Evolutionary conservation across 2,113 vertebrate genomes (phyloP), one percentile per base, ranked within the genome.

Genomic region (Rhinolophus sinicus): DNA sequence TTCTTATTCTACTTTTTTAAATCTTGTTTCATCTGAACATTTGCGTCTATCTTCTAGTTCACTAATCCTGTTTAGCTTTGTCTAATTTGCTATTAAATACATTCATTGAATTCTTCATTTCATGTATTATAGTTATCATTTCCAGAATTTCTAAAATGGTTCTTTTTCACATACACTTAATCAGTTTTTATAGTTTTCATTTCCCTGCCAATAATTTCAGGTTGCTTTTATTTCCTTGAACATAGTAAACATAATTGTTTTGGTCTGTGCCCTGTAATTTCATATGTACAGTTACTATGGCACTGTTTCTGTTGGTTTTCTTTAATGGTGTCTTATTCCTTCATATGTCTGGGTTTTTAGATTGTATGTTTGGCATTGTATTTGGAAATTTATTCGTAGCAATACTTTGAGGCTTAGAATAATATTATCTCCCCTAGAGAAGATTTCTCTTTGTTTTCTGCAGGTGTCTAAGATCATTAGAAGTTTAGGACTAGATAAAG

Each of bases 71-170:
- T 88, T 96, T 54, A 85, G 22, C 52, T 81, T 64, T 72, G 24
- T 86, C 58, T 94, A 78, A 70, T 86, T 94, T 77, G 18, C 22
- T 90, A 12, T 81, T 80, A 65, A 86, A 88, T n/a, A 47, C 4
- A 54, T 82, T 82, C 38, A 78, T 28, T 97, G 70, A 76, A 35
- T 89, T 88, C 26, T 65, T 93, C 5, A 89, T 95, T 88, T 92
- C 26, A 67, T 54, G n/a, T 22, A 58, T 38, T 73, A 3, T 70
- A 70, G 58, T 75, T 64, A 76, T 38, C 13, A 84, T 5, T 84
- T 83, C 22, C 78, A 87, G 26, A 90, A 58, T 24, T 93, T 90
- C 47, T 83, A 67, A 77, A 21, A 50, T 80, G 21, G 38, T 14
- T 67, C 30, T 80, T 84, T 58, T 76, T 58, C 19, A 93, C 0